Percentiles rank a stretch among this genome's conserved stretches.
These are phyloP conservation scores for Trissolcus brochymenae DNA, from an alignment of 2,888 invertebrate genomes.

Conservation along the genomic window DNA sequence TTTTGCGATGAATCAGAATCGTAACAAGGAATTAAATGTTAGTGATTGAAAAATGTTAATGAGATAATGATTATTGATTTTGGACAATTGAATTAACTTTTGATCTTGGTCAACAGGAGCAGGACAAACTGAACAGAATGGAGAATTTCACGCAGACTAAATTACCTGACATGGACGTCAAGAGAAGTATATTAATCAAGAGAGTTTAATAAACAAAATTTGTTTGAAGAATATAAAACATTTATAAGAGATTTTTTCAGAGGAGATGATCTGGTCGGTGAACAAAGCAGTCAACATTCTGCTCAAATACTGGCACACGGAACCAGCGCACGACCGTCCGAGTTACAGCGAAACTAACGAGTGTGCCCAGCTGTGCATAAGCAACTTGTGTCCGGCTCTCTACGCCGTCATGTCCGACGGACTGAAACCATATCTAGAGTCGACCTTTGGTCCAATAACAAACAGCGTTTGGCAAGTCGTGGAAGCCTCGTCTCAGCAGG, in stretches of 20 bases:
- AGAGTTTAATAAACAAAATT: not conserved
- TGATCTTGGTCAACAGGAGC: slow-evolving; percentile 12
- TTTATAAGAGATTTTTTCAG: too few species aligned
- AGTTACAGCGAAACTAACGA: slow-evolving; percentile 79
- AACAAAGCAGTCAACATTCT: slow-evolving; percentile 86
- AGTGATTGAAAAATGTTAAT: too few species aligned
- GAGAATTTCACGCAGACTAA: slow-evolving; percentile 70
- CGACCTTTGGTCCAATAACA: slow-evolving; percentile 89
- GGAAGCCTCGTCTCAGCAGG: slow-evolving; percentile 91
- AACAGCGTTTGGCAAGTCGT: slow-evolving; percentile 94
- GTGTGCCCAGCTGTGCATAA: slow-evolving; percentile 85
- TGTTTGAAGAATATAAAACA: too few species aligned
- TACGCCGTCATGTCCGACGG: slow-evolving; percentile 91
- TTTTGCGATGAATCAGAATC: slow-evolving; percentile 79
- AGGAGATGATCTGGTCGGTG: slow-evolving; percentile 85
- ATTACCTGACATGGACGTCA: slow-evolving; percentile 79
- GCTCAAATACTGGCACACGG: slow-evolving; percentile 82
- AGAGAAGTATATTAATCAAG: too few species aligned
- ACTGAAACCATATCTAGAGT: slow-evolving; percentile 86
- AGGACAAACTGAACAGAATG: slow-evolving; percentile 46
- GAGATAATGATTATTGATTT: too few species aligned
- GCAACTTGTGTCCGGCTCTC: slow-evolving; percentile 88
- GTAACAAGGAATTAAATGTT: slow-evolving; percentile 74
- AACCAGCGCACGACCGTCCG: slow-evolving; percentile 79
- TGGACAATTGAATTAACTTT: too few species aligned